Conservation (phyloP, 2,113 vertebrate genomes). For the Corythaixoides concolor region DNA sequence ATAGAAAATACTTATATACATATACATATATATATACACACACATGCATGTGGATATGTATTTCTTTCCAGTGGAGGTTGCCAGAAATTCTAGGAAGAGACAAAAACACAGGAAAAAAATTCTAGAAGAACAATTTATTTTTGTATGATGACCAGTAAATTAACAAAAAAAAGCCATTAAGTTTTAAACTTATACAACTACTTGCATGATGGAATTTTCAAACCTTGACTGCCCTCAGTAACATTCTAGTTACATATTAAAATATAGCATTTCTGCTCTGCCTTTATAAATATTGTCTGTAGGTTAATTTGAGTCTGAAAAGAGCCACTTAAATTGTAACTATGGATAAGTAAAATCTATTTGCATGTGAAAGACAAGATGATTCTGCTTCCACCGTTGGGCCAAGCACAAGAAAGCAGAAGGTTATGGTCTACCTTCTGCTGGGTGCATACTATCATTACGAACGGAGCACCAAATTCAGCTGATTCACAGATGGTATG, state of each 20-base stretch:
- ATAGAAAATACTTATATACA: background rate
- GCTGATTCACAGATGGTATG: background rate
- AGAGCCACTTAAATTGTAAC: background rate
- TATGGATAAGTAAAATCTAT: background rate
- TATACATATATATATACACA: background rate
- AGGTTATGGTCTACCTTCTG: background rate
- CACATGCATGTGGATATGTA: background rate
- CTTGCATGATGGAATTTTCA: background rate
- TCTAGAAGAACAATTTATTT: no score
- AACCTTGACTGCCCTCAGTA: background rate
- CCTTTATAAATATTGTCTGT: fast-evolving
- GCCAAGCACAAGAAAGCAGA: background rate
- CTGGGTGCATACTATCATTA: background rate
- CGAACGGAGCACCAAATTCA: background rate
- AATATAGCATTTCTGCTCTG: background rate
- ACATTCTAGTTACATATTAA: background rate
- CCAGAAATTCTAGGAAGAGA: background rate
- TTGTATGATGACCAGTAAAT: no score
- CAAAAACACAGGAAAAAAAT: background rate
- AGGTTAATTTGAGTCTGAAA: background rate
- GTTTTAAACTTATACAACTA: background rate
- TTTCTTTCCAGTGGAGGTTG: background rate
- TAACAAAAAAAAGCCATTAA: background rate
- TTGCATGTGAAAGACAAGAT: background rate
- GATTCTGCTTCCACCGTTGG: background rate